Base-by-base conservation (phyloP, 2,797 vertebrate species). In the Saxicola maurus region DNA sequence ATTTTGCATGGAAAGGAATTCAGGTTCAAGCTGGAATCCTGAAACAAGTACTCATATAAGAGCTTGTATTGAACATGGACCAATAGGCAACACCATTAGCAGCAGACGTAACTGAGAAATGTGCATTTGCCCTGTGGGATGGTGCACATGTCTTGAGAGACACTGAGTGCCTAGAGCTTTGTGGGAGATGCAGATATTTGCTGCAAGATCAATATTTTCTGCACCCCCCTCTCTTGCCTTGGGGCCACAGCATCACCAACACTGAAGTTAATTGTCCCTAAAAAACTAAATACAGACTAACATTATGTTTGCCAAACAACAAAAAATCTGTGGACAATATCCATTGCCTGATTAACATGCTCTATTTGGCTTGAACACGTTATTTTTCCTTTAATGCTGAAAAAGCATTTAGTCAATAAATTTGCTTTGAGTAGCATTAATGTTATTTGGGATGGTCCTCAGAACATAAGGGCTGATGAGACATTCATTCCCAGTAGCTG, bases 321-420 rank as follows among this genome's bases (percentile, higher is more conserved):
- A 86, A 57, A 51, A 81, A 83, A 61, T n/a, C 30, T 6, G 2
- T 20, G 37, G 56, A 76, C 64, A 90, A 85, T 92, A 94, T 85
- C 75, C 66, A 48, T 43, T 87, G 83, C 76, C 53, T 65, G 30
- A 93, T 90, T 82, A 89, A 31, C 28, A 80, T 83, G 71, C 82
- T 91, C 77, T 88, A 76, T 83, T 94, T 94, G 89, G 53, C 56
- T 74, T 60, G 18, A 90, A 16, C 38, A 76, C 7, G 16, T 57
- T 92, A 62, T 82, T 88, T 80, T 86, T 42, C 61, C n/a, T 65
- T 87, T 84, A 88, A 83, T 62, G 23, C 18, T 78, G 81, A 85
- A 91, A 88, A 93, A 86, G 13, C 59, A 85, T 82, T 84, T 77
- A 81, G 75, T 79, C 78, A 90, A 93, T 91, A 87, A 17, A 82